A percentile compares a stretch with the other conserved stretches of the same genome.
These are phyloP conservation scores for Brachyistius frenatus DNA, from an alignment of 2,113 vertebrate genomes.

Conservation along the genomic window DNA sequence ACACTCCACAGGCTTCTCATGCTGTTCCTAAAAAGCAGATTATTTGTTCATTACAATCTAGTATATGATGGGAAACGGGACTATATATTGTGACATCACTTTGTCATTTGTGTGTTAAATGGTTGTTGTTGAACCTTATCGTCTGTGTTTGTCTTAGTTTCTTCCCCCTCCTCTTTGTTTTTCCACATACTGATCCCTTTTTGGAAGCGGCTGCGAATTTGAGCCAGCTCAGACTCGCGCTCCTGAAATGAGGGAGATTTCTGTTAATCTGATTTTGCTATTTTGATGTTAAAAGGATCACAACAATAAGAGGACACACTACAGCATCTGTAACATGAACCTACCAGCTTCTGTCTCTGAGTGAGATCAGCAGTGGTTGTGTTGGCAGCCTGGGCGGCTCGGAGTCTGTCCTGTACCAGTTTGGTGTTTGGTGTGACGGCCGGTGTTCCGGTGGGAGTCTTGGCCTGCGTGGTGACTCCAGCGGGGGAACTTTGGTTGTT, in stretches of 20 bases:
- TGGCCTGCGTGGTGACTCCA: conserved; percentile 58
- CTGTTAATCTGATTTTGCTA: too few relatives aligned
- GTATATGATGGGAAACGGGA: neutral
- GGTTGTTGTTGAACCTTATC: conserved; percentile 64
- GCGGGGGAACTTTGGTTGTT: conserved; percentile 77
- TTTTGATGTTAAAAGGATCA: accelerated
- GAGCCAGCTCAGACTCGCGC: conserved; percentile 91
- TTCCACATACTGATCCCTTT: conserved; percentile 87
- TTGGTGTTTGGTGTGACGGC: conserved; percentile 88
- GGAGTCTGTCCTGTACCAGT: conserved; percentile 89
- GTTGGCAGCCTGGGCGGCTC: conserved; percentile 81
- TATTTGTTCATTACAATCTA: accelerated
- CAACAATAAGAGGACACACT: neutral
- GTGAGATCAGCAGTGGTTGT: conserved; percentile 88
- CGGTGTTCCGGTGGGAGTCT: conserved; percentile 75
- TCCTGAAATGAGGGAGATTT: conserved; percentile 82
- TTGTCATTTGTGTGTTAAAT: neutral
- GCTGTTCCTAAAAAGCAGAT: conserved; percentile 33
- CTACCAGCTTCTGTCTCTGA: conserved; percentile 91
- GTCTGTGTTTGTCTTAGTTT: conserved; percentile 70
- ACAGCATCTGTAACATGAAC: neutral
- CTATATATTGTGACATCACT: neutral
- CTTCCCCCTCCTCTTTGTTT: conserved; percentile 75
- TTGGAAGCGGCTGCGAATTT: conserved; percentile 90
- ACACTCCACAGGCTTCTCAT: conserved; percentile 22